phyloP scores from a whole-genome alignment of 37 sponge, comb jelly and placozoan species.

The Mnemiopsis leidyi region DNA sequence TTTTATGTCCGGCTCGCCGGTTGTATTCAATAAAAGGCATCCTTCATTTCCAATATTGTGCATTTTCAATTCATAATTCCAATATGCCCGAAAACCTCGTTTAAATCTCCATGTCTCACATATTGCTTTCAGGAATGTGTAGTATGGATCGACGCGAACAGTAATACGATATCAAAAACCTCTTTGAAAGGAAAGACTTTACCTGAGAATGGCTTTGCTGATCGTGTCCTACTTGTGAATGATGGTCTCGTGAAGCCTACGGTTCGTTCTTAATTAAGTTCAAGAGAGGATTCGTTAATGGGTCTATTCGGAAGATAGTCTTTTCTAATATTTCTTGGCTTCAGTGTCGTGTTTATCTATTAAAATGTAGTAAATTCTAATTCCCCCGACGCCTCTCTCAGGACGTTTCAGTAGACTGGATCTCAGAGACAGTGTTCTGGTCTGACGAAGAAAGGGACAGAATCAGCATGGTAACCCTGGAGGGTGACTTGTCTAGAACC shows the following conservation, averaged over 20 bases:
- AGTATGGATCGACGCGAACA: slow-evolving; percentile 25
- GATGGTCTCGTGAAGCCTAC: neutral
- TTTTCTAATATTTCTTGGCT: too few relatives aligned
- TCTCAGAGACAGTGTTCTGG: slow-evolving; percentile 4
- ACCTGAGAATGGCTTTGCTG: neutral
- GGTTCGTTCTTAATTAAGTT: neutral
- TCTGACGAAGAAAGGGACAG: neutral
- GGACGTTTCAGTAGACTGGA: slow-evolving; percentile 50
- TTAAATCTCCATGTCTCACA: too few relatives aligned
- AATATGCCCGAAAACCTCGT: too few relatives aligned
- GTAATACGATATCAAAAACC: neutral
- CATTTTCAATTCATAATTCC: neutral
- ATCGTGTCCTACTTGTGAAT: neutral
- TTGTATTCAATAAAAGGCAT: too few relatives aligned
- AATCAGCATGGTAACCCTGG: slow-evolving; percentile 7
- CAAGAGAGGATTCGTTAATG: too few relatives aligned
- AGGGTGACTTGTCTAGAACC: neutral
- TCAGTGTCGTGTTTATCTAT: neutral
- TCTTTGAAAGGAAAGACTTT: neutral
- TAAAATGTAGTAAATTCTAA: too few relatives aligned
- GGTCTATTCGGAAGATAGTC: too few relatives aligned
- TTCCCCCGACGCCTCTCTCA: too few relatives aligned
- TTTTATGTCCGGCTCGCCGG: too few relatives aligned
- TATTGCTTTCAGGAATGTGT: slow-evolving; percentile 10
- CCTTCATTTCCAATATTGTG: too few relatives aligned